These are phyloP conservation scores for Sebastes hubbsi DNA, from an alignment of 2,797 vertebrate genomes.

Conservation along the genomic window DNA sequence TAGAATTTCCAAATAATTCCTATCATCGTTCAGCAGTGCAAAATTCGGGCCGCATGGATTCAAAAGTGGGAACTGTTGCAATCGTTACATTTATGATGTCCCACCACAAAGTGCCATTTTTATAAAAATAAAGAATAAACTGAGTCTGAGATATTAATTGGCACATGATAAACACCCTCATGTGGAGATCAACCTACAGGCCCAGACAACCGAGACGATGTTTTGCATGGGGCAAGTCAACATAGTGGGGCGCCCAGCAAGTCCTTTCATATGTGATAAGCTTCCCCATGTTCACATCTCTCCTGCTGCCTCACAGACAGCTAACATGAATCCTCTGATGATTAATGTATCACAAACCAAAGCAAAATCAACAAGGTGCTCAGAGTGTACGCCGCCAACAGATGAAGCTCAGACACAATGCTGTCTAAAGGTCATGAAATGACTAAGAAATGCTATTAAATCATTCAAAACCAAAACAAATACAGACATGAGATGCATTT, in stretches of 20 bases:
- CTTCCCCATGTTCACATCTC: slow-evolving; percentile 20
- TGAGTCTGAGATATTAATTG: not conserved
- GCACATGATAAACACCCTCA: slow-evolving; percentile 4
- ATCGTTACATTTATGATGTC: not conserved
- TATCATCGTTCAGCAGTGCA: not conserved
- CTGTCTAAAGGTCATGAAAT: not conserved
- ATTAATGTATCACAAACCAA: slow-evolving; percentile 18
- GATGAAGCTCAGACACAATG: not conserved
- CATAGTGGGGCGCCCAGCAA: slow-evolving; percentile 19
- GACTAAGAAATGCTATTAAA: not conserved
- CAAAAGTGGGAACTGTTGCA: not conserved
- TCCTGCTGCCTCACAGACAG: slow-evolving; percentile 44
- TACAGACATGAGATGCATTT: not conserved
- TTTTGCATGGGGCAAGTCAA: slow-evolving; percentile 7
- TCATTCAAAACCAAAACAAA: not conserved
- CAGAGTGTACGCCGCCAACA: not conserved
- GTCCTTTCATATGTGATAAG: slow-evolving; percentile 51
- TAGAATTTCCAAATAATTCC: not conserved
- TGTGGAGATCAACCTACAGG: not conserved
- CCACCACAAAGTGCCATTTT: not conserved
- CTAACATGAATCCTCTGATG: slow-evolving; percentile 40
- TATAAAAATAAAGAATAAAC: not conserved
- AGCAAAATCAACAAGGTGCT: slow-evolving; percentile 18
- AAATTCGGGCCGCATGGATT: not conserved
- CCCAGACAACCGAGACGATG: not conserved